phyloP scores from a whole-genome alignment of 2,888 invertebrate genomes.

The Dascillus cervinus region DNA sequence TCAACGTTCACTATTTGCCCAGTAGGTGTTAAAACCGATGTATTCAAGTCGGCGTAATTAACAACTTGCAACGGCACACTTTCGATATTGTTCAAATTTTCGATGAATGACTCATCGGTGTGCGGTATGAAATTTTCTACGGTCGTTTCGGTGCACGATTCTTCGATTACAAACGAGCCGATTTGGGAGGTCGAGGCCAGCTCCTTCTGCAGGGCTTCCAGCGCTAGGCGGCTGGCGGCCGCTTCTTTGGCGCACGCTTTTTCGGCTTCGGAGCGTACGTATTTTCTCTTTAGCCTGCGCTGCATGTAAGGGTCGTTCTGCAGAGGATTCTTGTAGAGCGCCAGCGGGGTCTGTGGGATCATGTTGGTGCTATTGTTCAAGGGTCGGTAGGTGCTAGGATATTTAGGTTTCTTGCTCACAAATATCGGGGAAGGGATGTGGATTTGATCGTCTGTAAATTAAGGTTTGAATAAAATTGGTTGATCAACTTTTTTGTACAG shows the following conservation, averaged over 20 bases:
- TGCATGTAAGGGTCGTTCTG: slow-evolving; percentile 24
- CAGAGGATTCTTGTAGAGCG: slow-evolving; percentile 8
- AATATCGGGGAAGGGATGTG: slow-evolving; percentile 36
- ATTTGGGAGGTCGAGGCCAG: slow-evolving; percentile 35
- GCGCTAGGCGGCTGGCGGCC: slow-evolving; percentile 39
- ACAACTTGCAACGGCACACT: slow-evolving; percentile 24
- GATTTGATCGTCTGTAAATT: slow-evolving; percentile 27
- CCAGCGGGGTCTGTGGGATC: slow-evolving; percentile 5
- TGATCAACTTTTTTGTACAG: too few relatives aligned
- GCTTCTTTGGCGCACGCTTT: slow-evolving; percentile 41
- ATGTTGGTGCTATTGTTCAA: slow-evolving; percentile 18
- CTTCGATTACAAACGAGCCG: slow-evolving; percentile 38
- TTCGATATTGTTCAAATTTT: slow-evolving; percentile 22
- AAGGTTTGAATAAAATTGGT: too few relatives aligned
- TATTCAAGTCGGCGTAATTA: slow-evolving; percentile 24
- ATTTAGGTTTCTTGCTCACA: slow-evolving; percentile 38
- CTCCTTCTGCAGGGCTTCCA: slow-evolving; percentile 42
- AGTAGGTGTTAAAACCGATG: slow-evolving; percentile 17
- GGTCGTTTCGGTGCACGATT: slow-evolving; percentile 37
- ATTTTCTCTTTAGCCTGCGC: slow-evolving; percentile 30
- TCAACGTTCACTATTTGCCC: slow-evolving; percentile 18
- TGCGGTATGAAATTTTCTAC: slow-evolving; percentile 39
- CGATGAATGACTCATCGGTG: slow-evolving; percentile 24
- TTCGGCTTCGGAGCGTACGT: slow-evolving; percentile 34
- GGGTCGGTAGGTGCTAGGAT: slow-evolving; percentile 30